Evolutionary conservation across 2,113 vertebrate species (phyloP).

Genomic region (Gracilinanus agilis): DNA sequence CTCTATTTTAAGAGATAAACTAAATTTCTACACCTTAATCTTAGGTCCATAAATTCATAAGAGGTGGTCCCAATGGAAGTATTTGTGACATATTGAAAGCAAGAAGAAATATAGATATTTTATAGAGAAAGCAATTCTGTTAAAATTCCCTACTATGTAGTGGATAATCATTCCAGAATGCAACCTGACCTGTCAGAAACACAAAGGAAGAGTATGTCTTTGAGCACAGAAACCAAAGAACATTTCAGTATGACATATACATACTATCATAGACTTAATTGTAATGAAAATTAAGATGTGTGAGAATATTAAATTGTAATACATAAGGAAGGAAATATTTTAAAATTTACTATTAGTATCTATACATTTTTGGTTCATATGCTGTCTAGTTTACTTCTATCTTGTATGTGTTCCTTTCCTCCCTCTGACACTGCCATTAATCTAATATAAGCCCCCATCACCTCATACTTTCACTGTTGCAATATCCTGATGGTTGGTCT

Average conservation of each 20-base stretch:
- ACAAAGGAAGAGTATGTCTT: constrained; percentile 9
- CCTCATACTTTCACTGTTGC: not conserved
- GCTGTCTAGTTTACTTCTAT: not conserved
- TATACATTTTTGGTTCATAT: not conserved
- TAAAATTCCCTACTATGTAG: constrained; percentile 18
- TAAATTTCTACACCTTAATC: constrained; percentile 61
- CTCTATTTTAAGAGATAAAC: not conserved
- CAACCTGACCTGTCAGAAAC: not conserved
- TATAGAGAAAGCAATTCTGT: constrained; percentile 18
- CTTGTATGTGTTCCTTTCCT: not conserved
- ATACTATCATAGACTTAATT: not conserved
- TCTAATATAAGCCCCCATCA: not conserved
- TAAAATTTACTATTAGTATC: not conserved
- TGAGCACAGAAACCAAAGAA: constrained; percentile 61
- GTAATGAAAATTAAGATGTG: not conserved
- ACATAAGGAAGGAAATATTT: not conserved
- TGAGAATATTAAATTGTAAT: not conserved
- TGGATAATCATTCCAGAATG: not conserved
- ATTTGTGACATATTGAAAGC: constrained; percentile 58
- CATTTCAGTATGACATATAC: constrained; percentile 53
- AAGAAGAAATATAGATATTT: constrained; percentile 61
- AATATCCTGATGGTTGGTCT: not conserved
- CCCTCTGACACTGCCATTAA: not conserved
- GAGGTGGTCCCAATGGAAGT: constrained; percentile 45
- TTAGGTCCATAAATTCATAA: constrained; percentile 56